These are phyloP conservation scores for Metaphire vulgaris DNA, from an alignment of 1,140 invertebrate species.

Conservation along the genomic window DNA sequence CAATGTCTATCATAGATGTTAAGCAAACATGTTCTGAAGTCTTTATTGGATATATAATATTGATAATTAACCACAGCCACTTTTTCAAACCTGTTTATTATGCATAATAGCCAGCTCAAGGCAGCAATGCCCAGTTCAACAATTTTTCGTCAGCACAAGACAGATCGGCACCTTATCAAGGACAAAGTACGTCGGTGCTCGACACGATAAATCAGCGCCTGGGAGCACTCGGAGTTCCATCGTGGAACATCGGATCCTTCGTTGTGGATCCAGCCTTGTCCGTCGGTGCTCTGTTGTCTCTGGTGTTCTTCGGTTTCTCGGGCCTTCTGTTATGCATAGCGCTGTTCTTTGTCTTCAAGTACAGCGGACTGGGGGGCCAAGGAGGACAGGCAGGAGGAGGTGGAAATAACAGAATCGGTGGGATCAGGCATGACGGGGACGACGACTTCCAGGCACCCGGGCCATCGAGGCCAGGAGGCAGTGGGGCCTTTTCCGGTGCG, in stretches of 20 bases:
- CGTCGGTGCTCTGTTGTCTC: constrained; percentile 6
- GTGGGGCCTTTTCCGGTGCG: neutral
- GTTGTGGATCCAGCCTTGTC: constrained; percentile 12
- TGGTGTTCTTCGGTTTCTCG: constrained; percentile 7
- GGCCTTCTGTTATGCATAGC: constrained; percentile 13
- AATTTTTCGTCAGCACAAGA: neutral
- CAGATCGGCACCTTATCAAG: neutral
- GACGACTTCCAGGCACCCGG: neutral
- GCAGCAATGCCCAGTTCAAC: too few species aligned
- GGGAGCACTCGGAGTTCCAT: neutral
- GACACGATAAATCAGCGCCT: constrained; percentile 10
- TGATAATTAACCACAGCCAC: too few species aligned
- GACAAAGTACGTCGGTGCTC: constrained; percentile 7
- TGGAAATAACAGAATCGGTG: neutral
- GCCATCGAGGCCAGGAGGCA: too few species aligned
- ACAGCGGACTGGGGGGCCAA: constrained; percentile 3
- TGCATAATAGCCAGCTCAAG: too few species aligned
- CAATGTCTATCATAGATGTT: too few species aligned
- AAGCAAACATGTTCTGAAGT: too few species aligned
- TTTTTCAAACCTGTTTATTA: too few species aligned
- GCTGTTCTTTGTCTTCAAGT: constrained; percentile 20
- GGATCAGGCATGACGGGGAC: neutral
- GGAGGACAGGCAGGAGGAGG: neutral
- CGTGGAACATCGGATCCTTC: constrained; percentile 18
- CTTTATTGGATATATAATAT: too few species aligned